Percentiles rank a stretch among this genome's conserved stretches.
Conservation (phyloP, 2,797 vertebrate species). For the Tiaroga cobitis region DNA sequence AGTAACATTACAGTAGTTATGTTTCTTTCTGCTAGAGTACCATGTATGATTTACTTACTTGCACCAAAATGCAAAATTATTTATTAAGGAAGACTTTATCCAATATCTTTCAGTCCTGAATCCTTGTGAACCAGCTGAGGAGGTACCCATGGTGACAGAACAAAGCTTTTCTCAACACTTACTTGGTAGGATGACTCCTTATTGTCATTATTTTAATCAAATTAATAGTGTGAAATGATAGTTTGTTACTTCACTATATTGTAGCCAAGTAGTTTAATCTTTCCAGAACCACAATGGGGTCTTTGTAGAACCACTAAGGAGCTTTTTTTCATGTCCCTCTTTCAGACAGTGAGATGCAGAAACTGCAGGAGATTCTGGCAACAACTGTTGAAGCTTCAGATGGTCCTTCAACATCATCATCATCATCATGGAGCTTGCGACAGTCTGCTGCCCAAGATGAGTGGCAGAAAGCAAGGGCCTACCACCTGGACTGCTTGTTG, state of each 20-base stretch:
- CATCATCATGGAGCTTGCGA: neutral
- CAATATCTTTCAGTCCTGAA: neutral
- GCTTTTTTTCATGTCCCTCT: neutral
- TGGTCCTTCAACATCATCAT: neutral
- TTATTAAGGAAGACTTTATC: neutral
- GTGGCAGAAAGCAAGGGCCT: constrained; percentile 27
- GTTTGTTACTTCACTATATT: neutral
- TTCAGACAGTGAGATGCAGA: neutral
- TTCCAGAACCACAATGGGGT: neutral
- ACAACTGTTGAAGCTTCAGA: neutral
- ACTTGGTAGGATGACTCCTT: neutral
- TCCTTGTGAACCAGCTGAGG: neutral
- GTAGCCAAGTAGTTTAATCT: neutral
- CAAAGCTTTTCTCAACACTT: neutral
- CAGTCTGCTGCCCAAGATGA: constrained; percentile 25
- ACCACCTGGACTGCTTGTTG: constrained; percentile 5
- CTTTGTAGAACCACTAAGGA: neutral
- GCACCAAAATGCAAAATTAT: neutral
- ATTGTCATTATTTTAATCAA: neutral
- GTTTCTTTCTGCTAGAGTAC: neutral
- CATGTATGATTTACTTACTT: neutral
- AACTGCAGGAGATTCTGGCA: neutral
- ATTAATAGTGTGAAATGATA: neutral
- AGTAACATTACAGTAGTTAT: neutral
- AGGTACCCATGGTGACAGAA: neutral